These are phyloP conservation scores for Bombus superbus DNA, from an alignment of 1,140 invertebrate genomes.

Conservation along the genomic window DNA sequence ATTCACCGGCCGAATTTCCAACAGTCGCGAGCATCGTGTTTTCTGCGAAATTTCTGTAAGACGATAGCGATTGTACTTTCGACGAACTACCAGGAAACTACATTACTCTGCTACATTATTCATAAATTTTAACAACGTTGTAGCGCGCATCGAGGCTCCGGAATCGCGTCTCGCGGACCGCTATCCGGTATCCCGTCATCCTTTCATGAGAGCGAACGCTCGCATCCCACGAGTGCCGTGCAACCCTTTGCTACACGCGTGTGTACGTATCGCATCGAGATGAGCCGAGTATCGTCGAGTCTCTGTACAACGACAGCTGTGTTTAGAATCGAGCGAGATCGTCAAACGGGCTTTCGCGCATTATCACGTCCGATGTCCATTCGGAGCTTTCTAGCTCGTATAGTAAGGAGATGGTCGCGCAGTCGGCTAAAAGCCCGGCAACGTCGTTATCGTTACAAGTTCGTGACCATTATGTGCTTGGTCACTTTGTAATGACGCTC, in stretches of 20 bases:
- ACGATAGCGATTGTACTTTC: background rate
- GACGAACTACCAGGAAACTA: slow-evolving; percentile 2
- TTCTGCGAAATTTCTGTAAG: background rate
- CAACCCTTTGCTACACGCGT: slow-evolving; percentile 7
- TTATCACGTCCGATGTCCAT: slow-evolving; percentile 23
- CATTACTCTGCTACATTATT: slow-evolving; percentile 17
- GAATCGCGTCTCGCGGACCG: background rate
- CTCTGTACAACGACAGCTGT: slow-evolving; percentile 23
- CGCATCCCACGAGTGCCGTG: slow-evolving; percentile 10
- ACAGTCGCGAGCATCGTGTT: background rate
- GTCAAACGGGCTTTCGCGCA: slow-evolving; percentile 26
- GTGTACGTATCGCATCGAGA: slow-evolving; percentile 11
- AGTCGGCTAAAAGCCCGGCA: background rate
- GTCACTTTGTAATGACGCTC: slow-evolving; percentile 10
- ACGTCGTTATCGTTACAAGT: slow-evolving; percentile 30
- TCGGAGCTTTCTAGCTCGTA: background rate
- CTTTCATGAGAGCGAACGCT: too few relatives aligned
- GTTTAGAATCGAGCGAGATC: background rate
- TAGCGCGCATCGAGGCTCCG: too few relatives aligned
- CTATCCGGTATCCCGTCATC: too few relatives aligned
- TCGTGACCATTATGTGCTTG: slow-evolving; percentile 15
- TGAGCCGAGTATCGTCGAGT: background rate
- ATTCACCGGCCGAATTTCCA: background rate
- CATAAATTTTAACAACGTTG: slow-evolving; percentile 31
- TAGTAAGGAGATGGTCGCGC: background rate